Base-by-base conservation (phyloP, 2,888 invertebrate species). In the Orthonevra nobilis region DNA sequence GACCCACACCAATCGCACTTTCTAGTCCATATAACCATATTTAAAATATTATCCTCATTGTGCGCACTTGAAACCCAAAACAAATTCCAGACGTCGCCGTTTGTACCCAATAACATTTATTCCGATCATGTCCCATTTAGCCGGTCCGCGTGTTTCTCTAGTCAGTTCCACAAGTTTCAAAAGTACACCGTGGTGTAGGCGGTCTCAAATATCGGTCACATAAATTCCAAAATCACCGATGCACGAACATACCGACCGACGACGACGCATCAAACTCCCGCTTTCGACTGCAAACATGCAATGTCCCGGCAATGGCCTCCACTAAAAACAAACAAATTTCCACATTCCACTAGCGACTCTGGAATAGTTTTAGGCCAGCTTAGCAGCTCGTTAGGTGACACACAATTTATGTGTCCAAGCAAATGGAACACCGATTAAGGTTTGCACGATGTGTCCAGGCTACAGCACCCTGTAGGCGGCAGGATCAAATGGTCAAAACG, bases 401-500 rank as follows among this genome's bases (percentile, higher is more conserved):
- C 17, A 30, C 23, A 61, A 68, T 79, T 79, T 79, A 79, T 79
- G 66, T 56, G 72, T 66, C 54, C 44, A 36, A 72, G 23, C 52
- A 52, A 72, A 72, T 54, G 64, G 72, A 20, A 26, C 46, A 61
- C 26, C 50, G 64, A 70, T 77, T 70, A 60, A 40, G 60, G 30
- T 3, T 14, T 14, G 32, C 50, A 54, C 40, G 28, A 12, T 19
- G n/a, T n/a, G n/a, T 23, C 23, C 12, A 15, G 3, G 5, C 6
- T 30, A 19, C 23, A 10, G 7, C 14, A n/a, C n/a, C 19, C 54
- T 42, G 66, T 79, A 26, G 79, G 79, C 66, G 79, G 79, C 73
- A 73, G 73, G 73, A 79, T 79, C 79, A 73, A 68, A 61, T 68
- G 79, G 73, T 73, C 73, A 72, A 46, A 50, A 14, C 34, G 46